phyloP scores from a whole-genome alignment of 1,140 invertebrate species.

The Oreohelix idahoensis region DNA sequence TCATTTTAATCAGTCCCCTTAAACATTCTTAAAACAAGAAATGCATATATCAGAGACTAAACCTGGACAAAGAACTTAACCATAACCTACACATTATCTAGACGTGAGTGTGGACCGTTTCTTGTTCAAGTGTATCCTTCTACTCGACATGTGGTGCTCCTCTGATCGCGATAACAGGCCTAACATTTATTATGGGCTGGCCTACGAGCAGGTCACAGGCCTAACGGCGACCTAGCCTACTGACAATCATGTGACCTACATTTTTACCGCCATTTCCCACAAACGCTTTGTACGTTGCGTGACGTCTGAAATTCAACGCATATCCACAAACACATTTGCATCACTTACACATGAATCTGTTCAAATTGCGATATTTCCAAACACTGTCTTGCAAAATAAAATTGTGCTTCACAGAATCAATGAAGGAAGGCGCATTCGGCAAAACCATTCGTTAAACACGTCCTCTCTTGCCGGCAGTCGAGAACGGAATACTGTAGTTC shows the following conservation, averaged over 20 bases:
- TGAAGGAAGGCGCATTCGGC: background rate
- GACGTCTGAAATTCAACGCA: background rate
- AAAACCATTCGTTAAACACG: background rate
- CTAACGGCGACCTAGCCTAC: slow-evolving; percentile 28
- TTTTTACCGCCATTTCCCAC: slow-evolving; percentile 30
- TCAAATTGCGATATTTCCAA: background rate
- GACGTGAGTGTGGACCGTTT: too few species aligned
- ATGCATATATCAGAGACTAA: too few species aligned
- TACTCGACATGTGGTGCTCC: background rate
- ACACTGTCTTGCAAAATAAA: background rate
- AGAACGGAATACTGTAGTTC: slow-evolving; percentile 11
- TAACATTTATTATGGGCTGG: slow-evolving; percentile 12
- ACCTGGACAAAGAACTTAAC: too few species aligned
- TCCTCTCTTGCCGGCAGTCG: slow-evolving; percentile 17
- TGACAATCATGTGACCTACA: slow-evolving; percentile 26
- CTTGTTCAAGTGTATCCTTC: background rate
- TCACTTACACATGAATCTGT: background rate
- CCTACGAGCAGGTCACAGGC: slow-evolving; percentile 16
- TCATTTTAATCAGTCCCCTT: too few species aligned
- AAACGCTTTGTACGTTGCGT: background rate
- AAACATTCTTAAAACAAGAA: too few species aligned
- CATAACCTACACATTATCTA: too few species aligned
- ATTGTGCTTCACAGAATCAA: background rate
- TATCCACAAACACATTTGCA: background rate
- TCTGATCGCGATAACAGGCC: background rate